phyloP scores from a whole-genome alignment of 1,140 invertebrate species.

The Trichonephila clavipes region DNA sequence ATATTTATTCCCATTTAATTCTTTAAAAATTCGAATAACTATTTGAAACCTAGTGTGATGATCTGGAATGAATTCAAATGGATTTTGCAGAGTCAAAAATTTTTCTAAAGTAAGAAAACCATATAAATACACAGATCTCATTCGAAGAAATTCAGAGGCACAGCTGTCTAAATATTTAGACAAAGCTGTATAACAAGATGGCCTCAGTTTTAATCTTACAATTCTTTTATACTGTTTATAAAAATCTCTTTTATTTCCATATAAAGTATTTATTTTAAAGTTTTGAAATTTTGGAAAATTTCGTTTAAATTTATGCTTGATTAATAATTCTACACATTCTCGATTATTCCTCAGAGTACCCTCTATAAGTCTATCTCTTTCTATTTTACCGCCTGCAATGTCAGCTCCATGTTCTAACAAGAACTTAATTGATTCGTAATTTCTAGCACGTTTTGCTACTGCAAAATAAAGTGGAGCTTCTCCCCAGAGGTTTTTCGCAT shows the following conservation, averaged over 20 bases:
- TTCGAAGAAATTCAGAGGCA: slow-evolving; percentile 1
- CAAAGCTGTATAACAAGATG: neutral
- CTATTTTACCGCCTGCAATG: neutral
- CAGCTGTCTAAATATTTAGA: slow-evolving; percentile 5
- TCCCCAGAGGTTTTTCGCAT: slow-evolving; percentile 19
- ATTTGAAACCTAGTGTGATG: neutral
- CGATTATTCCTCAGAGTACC: neutral
- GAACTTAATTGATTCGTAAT: neutral
- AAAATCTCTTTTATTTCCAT: neutral
- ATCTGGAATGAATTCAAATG: neutral
- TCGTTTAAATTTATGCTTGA: slow-evolving; percentile 25
- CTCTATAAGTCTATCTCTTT: neutral
- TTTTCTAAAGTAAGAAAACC: neutral
- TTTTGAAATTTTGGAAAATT: neutral
- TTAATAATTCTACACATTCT: neutral
- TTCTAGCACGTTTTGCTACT: neutral
- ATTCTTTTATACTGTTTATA: neutral
- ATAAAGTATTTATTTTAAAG: neutral
- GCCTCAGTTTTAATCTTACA: neutral
- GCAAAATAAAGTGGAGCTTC: slow-evolving; percentile 20
- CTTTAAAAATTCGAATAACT: neutral
- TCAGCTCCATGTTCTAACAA: slow-evolving; percentile 27
- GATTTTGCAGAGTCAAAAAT: neutral
- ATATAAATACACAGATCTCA: slow-evolving; percentile 1
- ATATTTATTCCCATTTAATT: neutral